Percentiles rank a stretch among this genome's conserved stretches.
Conservation (phyloP, 2,113 vertebrate genomes). For the Myotis brandtii region DNA sequence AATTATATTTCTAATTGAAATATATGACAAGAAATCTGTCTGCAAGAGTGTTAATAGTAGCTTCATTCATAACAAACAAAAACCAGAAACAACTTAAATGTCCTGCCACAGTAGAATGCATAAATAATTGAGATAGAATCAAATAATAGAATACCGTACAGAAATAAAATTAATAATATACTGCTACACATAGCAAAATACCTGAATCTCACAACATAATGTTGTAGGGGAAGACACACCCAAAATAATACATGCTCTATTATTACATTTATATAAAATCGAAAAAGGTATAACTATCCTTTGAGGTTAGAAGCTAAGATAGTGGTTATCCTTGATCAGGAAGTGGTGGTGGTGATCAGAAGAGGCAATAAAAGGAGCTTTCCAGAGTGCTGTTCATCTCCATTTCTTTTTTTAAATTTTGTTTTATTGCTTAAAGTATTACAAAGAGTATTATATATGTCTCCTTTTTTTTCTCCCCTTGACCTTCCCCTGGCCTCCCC, state of each 20-base stretch:
- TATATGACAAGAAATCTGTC: background rate
- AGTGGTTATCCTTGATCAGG: background rate
- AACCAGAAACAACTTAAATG: background rate
- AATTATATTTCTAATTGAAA: slow-evolving; percentile 15
- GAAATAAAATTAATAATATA: background rate
- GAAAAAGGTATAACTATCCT: background rate
- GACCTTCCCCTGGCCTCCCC: too few species aligned
- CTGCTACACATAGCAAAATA: slow-evolving; percentile 10
- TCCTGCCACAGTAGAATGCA: background rate
- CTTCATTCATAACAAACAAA: background rate
- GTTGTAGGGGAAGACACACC: background rate
- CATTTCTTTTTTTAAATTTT: background rate
- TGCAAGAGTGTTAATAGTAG: background rate
- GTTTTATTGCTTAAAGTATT: too few species aligned
- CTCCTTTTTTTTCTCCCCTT: too few species aligned
- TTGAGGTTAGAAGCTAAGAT: background rate
- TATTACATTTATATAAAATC: background rate
- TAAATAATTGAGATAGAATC: background rate
- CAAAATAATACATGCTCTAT: background rate
- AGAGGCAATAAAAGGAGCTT: background rate
- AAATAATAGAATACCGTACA: background rate
- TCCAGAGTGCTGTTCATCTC: background rate
- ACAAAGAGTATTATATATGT: too few species aligned
- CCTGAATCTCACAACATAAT: background rate
- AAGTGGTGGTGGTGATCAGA: background rate